These are phyloP conservation scores for Dermochelys coriacea DNA, from an alignment of 2,797 vertebrate species.

Conservation along the genomic window DNA sequence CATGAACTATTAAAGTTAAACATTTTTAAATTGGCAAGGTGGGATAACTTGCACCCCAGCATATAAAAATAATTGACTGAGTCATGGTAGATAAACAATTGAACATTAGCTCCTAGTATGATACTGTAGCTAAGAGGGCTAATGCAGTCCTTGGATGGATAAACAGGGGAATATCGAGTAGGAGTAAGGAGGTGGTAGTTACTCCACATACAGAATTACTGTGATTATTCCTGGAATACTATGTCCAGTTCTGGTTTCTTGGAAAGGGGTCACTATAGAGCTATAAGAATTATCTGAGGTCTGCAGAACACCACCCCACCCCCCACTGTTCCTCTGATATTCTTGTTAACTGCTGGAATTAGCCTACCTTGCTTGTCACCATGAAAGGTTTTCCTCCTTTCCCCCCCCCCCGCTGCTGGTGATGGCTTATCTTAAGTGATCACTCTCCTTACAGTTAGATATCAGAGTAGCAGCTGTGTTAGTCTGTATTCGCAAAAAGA, in stretches of 20 bases:
- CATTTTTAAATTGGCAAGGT: background rate
- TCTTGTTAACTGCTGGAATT: too few species aligned
- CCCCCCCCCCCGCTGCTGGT: too few species aligned
- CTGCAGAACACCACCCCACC: too few species aligned
- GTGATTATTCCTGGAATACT: background rate
- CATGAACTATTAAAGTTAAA: background rate
- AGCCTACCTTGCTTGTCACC: too few species aligned
- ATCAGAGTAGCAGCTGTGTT: too few species aligned
- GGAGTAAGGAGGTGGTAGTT: background rate
- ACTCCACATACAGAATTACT: background rate
- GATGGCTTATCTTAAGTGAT: too few species aligned
- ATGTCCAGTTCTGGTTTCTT: background rate
- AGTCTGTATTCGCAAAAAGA: too few species aligned
- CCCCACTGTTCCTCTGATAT: too few species aligned
- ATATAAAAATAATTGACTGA: background rate
- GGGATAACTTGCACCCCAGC: background rate
- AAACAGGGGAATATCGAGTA: background rate
- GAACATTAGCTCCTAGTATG: background rate
- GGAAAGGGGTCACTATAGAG: background rate
- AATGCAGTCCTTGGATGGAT: background rate
- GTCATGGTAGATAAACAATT: background rate
- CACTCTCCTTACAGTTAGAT: too few species aligned
- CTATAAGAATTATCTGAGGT: background rate
- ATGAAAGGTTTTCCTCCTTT: too few species aligned
- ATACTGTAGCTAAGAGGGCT: too few species aligned